These are phyloP conservation scores for Diabrotica undecimpunctata DNA, from an alignment of 1,140 invertebrate species.

Conservation along the genomic window DNA sequence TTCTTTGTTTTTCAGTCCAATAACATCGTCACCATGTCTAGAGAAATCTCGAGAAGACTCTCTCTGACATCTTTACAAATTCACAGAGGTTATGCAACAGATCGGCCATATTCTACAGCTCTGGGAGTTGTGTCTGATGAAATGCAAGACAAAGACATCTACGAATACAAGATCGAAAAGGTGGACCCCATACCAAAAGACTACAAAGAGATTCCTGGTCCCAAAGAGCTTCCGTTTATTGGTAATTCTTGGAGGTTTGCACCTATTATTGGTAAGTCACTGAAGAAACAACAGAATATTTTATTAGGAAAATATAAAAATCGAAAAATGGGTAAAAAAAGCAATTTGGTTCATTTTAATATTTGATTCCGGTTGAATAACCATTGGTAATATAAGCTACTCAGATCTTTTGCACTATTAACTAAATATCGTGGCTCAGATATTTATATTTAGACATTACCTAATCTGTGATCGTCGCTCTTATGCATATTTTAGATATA, in stretches of 20 bases:
- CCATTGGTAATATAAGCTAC: no score
- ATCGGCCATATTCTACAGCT: slow-evolving; percentile 37
- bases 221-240: slow-evolving; percentile 68
- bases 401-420: no score
- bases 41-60: slow-evolving; percentile 6
- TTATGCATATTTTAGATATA: no score
- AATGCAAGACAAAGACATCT: slow-evolving; percentile 25
- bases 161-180: slow-evolving; percentile 17
- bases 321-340: neutral
- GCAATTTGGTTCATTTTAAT: no score
- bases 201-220: slow-evolving; percentile 71
- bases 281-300: neutral
- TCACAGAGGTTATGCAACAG: neutral
- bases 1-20: neutral
- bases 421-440: no score
- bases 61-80: neutral
- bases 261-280: slow-evolving; percentile 58
- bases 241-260: slow-evolving; percentile 81
- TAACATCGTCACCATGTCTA: slow-evolving; percentile 2
- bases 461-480: no score
- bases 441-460: no score
- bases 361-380: no score
- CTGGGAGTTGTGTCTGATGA: slow-evolving; percentile 26
- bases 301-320: neutral
- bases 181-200: slow-evolving; percentile 36